Evolutionary conservation across 2,888 invertebrate species (phyloP).

Genomic region (Villa cingulata): DNA sequence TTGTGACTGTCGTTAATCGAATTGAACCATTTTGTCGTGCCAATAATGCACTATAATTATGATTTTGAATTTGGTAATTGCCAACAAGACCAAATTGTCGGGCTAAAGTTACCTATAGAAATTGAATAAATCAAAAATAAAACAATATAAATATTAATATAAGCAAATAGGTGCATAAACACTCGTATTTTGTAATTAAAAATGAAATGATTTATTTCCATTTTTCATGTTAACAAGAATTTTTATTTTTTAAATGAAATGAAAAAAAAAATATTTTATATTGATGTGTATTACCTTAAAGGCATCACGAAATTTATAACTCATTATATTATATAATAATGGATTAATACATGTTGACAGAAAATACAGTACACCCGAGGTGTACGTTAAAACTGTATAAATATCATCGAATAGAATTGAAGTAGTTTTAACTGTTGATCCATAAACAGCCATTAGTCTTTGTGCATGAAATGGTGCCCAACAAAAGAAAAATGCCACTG

Average conservation of each 20-base stretch:
- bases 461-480: constrained; percentile 92
- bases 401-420: constrained; percentile 38
- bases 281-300: constrained; percentile 41
- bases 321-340: constrained; percentile 56
- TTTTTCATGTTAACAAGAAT: no score
- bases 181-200: no score
- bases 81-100: constrained; percentile 27
- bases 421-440: constrained; percentile 28
- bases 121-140: background rate
- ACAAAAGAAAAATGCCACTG: constrained; percentile 70
- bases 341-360: constrained; percentile 57
- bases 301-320: constrained; percentile 54
- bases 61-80: constrained; percentile 27
- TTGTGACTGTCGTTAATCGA: constrained; percentile 31
- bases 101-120: constrained; percentile 28
- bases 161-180: no score
- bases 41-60: constrained; percentile 30
- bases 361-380: constrained; percentile 53
- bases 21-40: constrained; percentile 32
- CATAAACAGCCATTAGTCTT: constrained; percentile 68
- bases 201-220: no score
- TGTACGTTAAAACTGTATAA: constrained; percentile 50
- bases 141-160: background rate
- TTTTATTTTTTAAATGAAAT: background rate
- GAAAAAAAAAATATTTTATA: background rate